Percentiles rank a stretch among this genome's conserved stretches.
These are phyloP conservation scores for Leptonema lineaticorne DNA, from an alignment of 1,140 invertebrate species.

Conservation along the genomic window DNA sequence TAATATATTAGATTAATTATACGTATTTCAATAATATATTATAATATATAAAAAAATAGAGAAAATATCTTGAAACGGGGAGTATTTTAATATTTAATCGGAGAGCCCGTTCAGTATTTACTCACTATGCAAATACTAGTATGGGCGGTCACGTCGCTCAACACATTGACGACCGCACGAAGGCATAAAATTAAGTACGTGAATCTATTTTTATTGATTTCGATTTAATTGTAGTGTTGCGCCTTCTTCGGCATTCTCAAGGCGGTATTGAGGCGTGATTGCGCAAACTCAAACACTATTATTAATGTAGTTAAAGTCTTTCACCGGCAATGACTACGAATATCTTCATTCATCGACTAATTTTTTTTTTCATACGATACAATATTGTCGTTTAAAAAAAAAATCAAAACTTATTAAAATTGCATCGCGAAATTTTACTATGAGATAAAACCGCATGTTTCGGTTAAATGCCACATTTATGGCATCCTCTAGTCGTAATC, in stretches of 20 bases:
- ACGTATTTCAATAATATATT: no score
- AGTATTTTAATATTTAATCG: neutral
- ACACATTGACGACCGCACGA: constrained; percentile 32
- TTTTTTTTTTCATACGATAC: no score
- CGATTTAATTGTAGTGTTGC: constrained; percentile 31
- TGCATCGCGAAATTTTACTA: no score
- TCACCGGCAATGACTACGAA: neutral
- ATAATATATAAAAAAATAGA: no score
- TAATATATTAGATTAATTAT: no score
- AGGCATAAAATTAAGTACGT: constrained; percentile 38
- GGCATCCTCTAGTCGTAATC: no score
- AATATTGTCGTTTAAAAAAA: no score
- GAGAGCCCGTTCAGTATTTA: neutral
- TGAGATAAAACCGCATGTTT: no score
- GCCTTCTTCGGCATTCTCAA: constrained; percentile 28
- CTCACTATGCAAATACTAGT: constrained; percentile 3
- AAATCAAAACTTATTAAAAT: no score
- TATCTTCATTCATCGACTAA: constrained; percentile 9
- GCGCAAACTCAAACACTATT: constrained; percentile 10
- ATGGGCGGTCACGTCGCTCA: constrained; percentile 2
- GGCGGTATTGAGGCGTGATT: neutral
- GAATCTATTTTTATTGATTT: constrained; percentile 38
- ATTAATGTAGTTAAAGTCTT: neutral
- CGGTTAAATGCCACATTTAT: no score
- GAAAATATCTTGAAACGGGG: no score